Percentiles rank a stretch among this genome's conserved stretches.
Evolutionary conservation across 2,888 invertebrate species (phyloP).

Genomic region (Eristalis arbustorum): DNA sequence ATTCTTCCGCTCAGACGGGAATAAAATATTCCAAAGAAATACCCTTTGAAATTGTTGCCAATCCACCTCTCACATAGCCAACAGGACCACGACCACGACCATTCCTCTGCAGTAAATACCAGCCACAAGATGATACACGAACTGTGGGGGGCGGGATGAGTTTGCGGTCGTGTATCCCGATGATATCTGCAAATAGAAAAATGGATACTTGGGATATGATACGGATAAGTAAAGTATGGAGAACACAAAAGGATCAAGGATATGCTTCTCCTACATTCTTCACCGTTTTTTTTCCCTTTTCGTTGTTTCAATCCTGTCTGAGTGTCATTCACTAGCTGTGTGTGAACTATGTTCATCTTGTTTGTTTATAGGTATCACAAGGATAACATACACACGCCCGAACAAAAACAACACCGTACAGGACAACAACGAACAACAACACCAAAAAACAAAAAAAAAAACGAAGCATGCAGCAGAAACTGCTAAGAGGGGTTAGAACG

Average conservation of each 20-base stretch:
- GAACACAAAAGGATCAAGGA: conserved; percentile 27
- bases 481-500: conserved; percentile 24
- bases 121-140: not conserved
- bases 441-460: not conserved
- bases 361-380: conserved; percentile 62
- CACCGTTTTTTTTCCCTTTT: conserved; percentile 1
- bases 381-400: conserved; percentile 30
- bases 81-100: not conserved
- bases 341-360: conserved; percentile 68
- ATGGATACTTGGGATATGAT: conserved; percentile 51
- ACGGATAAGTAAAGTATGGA: conserved; percentile 39
- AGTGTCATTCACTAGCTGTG: conserved; percentile 48
- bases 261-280: conserved; percentile 24
- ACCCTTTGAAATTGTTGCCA: conserved; percentile 15
- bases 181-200: conserved; percentile 62
- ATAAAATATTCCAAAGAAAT: conserved; percentile 5
- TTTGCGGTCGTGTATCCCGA: conserved; percentile 36
- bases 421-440: not conserved
- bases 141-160: not conserved
- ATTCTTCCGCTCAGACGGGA: not conserved
- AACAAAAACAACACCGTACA: conserved; percentile 12
- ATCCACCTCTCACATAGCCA: conserved; percentile 4
- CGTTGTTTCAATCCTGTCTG: conserved; percentile 50
- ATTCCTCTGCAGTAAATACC: not conserved
- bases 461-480: not conserved